A percentile compares a stretch with the other conserved stretches of the same genome.
Conservation (phyloP, 2,113 vertebrate genomes). For the Antennarius striatus region DNA sequence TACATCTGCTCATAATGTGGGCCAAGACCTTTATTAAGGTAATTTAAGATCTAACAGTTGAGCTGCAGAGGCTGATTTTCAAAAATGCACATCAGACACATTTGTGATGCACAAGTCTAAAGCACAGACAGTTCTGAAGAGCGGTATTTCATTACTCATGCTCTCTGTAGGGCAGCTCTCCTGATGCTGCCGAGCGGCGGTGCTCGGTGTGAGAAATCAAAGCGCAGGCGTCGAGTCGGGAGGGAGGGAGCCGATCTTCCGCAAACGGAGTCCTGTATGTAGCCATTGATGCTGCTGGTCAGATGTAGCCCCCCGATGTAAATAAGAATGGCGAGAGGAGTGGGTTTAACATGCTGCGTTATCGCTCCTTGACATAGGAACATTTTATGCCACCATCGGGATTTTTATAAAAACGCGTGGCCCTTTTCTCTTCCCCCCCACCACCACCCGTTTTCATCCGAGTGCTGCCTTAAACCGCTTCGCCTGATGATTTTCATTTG, state of each 20-base stretch:
- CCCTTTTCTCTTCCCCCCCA: conserved; percentile 5
- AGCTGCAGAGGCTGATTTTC: conserved; percentile 4
- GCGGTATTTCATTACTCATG: conserved; percentile 28
- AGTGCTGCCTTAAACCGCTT: conserved; percentile 49
- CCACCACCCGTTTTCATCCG: conserved; percentile 17
- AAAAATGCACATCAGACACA: neutral
- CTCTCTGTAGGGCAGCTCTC: conserved; percentile 47
- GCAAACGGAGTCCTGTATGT: conserved; percentile 72
- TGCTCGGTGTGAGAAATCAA: conserved; percentile 71
- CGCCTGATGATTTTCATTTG: conserved; percentile 68
- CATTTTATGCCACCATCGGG: conserved; percentile 32
- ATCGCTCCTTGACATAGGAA: conserved; percentile 63
- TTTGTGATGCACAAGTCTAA: conserved; percentile 5
- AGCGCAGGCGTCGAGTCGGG: conserved; percentile 78
- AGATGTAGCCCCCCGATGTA: conserved; percentile 67
- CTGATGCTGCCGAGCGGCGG: conserved; percentile 35
- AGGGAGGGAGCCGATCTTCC: conserved; percentile 64
- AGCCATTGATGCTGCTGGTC: conserved; percentile 74
- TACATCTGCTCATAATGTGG: conserved; percentile 8
- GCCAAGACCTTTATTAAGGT: conserved; percentile 20
- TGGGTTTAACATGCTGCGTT: conserved; percentile 50
- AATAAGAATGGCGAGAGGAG: conserved; percentile 72
- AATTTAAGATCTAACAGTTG: conserved; percentile 1
- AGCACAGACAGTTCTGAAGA: neutral
- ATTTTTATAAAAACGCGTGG: conserved; percentile 35